These are phyloP conservation scores for Scolopax rusticola DNA, from an alignment of 2,797 vertebrate species.

Conservation along the genomic window DNA sequence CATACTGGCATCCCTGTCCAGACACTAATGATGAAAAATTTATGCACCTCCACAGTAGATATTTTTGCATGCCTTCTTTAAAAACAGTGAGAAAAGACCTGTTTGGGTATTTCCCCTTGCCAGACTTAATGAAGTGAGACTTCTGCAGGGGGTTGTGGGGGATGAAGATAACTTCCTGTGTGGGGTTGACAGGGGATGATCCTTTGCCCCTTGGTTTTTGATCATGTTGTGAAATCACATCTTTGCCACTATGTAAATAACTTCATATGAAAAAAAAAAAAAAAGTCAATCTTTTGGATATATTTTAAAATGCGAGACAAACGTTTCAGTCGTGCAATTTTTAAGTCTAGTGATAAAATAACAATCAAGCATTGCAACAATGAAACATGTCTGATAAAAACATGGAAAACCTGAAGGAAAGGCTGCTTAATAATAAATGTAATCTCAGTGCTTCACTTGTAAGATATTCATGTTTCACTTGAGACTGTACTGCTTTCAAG, in stretches of 20 bases:
- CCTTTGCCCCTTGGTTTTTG: neutral
- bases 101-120: neutral
- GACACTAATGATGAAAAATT: neutral
- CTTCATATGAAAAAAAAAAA: neutral
- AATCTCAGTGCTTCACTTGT: neutral
- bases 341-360: neutral
- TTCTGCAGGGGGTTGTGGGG: neutral
- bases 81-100: neutral
- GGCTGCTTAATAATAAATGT: constrained; percentile 28
- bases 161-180: neutral
- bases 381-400: neutral
- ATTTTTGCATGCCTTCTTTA: neutral
- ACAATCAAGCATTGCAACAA: neutral
- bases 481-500: neutral
- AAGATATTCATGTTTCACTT: neutral
- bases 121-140: neutral
- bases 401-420: neutral
- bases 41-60: neutral
- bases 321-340: neutral
- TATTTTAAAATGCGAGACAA: neutral
- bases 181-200: neutral
- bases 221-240: neutral
- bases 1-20: neutral
- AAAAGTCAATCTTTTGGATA: neutral
- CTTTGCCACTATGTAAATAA: neutral